Conservation (phyloP, 2,113 vertebrate species). For the Solenodon paradoxus region DNA sequence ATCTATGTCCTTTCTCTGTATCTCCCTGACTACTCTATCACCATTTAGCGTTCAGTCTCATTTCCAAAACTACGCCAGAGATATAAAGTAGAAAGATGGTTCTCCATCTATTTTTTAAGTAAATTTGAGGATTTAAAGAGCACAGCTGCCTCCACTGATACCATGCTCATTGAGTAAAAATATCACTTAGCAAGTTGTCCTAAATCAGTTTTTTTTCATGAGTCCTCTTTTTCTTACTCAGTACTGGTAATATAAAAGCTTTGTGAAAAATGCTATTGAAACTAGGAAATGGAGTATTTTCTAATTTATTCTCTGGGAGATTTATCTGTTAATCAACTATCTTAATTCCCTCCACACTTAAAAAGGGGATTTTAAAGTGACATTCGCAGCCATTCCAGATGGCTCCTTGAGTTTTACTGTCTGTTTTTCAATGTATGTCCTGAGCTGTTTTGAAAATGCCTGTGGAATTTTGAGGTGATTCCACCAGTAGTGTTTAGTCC, state of each 20-base stretch:
- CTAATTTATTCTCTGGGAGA: constrained; percentile 43
- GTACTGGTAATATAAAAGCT: constrained; percentile 64
- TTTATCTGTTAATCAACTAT: constrained; percentile 44
- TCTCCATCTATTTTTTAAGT: constrained; percentile 49
- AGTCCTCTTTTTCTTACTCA: constrained; percentile 42
- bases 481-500: background rate
- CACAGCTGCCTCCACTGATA: constrained; percentile 32
- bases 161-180: constrained; percentile 31
- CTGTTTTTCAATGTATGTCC: background rate
- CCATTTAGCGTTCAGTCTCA: background rate
- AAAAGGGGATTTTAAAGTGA: constrained; percentile 12
- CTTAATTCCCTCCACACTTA: background rate
- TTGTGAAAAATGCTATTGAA: constrained; percentile 28
- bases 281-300: constrained; percentile 42
- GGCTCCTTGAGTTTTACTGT: background rate
- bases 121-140: constrained; percentile 41
- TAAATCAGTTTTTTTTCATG: constrained; percentile 57
- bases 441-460: background rate
- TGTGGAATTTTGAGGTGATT: background rate
- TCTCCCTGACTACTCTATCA: background rate
- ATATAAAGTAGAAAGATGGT: background rate
- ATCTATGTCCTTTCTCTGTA: background rate
- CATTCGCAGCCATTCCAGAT: background rate
- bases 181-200: constrained; percentile 56
- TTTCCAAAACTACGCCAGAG: background rate